phyloP scores from a whole-genome alignment of 1,140 invertebrate genomes.

The Nasonia vitripennis region DNA sequence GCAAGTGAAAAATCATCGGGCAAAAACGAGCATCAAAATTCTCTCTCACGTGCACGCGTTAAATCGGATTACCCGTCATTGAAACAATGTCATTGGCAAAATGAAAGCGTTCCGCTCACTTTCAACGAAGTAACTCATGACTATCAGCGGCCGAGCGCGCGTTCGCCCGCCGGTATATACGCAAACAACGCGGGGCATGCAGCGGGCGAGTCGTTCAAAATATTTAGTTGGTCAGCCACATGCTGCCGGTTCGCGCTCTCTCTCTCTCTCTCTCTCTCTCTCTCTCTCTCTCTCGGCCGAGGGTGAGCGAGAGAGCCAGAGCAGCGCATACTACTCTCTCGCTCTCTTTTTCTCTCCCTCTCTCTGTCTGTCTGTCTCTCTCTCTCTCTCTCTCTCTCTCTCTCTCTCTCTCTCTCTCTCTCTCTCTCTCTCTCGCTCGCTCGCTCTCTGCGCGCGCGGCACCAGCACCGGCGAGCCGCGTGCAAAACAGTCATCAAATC shows the following conservation, averaged over 20 bases:
- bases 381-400: too few relatives aligned
- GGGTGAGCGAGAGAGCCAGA: neutral
- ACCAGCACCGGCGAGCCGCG: conserved; percentile 33
- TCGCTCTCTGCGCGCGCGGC: neutral
- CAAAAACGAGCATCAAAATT: conserved; percentile 34
- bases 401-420: neutral
- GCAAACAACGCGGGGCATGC: neutral
- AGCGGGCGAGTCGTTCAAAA: conserved; percentile 43
- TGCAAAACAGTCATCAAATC: conserved; percentile 61
- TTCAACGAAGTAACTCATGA: conserved; percentile 53
- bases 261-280: neutral
- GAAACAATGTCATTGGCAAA: conserved; percentile 52
- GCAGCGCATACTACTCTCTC: neutral
- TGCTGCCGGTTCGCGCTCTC: neutral
- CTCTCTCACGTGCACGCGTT: conserved; percentile 3
- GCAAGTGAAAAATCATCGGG: conserved; percentile 33
- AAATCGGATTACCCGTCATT: conserved; percentile 50
- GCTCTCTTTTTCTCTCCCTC: too few relatives aligned
- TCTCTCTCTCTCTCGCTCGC: neutral
- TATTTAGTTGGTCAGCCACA: conserved; percentile 54
- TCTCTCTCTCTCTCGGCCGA: too few relatives aligned
- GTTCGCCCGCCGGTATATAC: neutral
- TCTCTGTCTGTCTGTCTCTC: too few relatives aligned
- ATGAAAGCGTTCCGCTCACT: conserved; percentile 53
- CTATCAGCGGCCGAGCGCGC: conserved; percentile 31